Conservation (phyloP, 1,140 invertebrate species). For the Copidosoma floridanum region DNA sequence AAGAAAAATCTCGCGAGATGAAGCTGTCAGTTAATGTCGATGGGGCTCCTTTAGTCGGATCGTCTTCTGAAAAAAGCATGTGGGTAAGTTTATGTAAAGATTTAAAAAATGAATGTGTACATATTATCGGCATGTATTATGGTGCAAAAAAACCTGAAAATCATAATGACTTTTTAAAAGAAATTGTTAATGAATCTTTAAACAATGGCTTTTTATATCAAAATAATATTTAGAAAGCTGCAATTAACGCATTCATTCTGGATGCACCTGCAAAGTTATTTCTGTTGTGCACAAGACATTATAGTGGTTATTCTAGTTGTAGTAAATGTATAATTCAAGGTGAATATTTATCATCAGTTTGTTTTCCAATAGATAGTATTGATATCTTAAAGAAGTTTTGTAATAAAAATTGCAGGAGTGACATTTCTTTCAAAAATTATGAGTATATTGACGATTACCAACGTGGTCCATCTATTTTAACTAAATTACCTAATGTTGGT, state of each 20-base stretch:
- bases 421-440: slow-evolving; percentile 21
- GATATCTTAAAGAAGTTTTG: neutral
- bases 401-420: slow-evolving; percentile 9
- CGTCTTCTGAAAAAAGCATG: slow-evolving; percentile 18
- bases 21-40: slow-evolving; percentile 33
- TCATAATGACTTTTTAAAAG: slow-evolving; percentile 26
- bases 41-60: slow-evolving; percentile 29
- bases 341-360: slow-evolving; percentile 27
- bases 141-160: slow-evolving; percentile 28
- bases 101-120: slow-evolving; percentile 17
- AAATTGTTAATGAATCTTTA: slow-evolving; percentile 26
- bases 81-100: slow-evolving; percentile 32
- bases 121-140: slow-evolving; percentile 32
- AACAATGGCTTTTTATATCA: slow-evolving; percentile 12
- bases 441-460: slow-evolving; percentile 18
- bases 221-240: slow-evolving; percentile 17
- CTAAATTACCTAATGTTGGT: slow-evolving; percentile 30
- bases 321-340: slow-evolving; percentile 42
- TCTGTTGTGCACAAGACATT: slow-evolving; percentile 42
- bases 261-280: slow-evolving; percentile 49
- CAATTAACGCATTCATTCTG: slow-evolving; percentile 40
- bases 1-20: neutral
- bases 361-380: slow-evolving; percentile 32
- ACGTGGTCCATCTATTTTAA: slow-evolving; percentile 21
- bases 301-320: slow-evolving; percentile 44